Conservation (phyloP, 1,140 invertebrate genomes). For the Pseudomyrmex sp. region DNA sequence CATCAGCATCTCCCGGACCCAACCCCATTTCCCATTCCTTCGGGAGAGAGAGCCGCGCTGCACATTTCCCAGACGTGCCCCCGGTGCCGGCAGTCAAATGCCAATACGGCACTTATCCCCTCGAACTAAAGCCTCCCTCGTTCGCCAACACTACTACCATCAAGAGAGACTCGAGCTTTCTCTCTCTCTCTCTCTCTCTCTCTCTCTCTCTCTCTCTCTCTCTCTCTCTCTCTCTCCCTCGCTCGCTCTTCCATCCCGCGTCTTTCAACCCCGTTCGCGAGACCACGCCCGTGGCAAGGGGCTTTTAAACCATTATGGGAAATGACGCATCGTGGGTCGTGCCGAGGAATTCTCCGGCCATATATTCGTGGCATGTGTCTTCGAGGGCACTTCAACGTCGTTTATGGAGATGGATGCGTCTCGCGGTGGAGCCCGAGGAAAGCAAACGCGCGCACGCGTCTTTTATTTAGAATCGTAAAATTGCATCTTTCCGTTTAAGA, state of each 20-base stretch:
- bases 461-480: conserved; percentile 35
- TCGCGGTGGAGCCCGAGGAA: conserved; percentile 15
- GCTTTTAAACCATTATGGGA: conserved; percentile 77
- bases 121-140: conserved; percentile 49
- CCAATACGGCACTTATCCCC: conserved; percentile 75
- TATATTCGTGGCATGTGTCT: conserved; percentile 64
- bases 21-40: conserved; percentile 74
- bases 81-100: conserved; percentile 73
- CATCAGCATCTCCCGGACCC: conserved; percentile 71
- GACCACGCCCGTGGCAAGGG: conserved; percentile 42
- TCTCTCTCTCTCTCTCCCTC: neutral
- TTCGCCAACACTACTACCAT: conserved; percentile 23
- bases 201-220: neutral
- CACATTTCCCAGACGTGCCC: conserved; percentile 75
- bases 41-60: conserved; percentile 45
- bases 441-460: neutral
- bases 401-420: conserved; percentile 71
- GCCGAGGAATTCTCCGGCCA: conserved; percentile 65
- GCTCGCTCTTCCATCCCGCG: no score
- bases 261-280: no score
- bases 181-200: neutral
- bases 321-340: conserved; percentile 72
- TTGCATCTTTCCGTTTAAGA: conserved; percentile 12
- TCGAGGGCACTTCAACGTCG: conserved; percentile 62
- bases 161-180: neutral